phyloP scores from a whole-genome alignment of 2,113 vertebrate genomes.

The Ctenomys sociabilis region DNA sequence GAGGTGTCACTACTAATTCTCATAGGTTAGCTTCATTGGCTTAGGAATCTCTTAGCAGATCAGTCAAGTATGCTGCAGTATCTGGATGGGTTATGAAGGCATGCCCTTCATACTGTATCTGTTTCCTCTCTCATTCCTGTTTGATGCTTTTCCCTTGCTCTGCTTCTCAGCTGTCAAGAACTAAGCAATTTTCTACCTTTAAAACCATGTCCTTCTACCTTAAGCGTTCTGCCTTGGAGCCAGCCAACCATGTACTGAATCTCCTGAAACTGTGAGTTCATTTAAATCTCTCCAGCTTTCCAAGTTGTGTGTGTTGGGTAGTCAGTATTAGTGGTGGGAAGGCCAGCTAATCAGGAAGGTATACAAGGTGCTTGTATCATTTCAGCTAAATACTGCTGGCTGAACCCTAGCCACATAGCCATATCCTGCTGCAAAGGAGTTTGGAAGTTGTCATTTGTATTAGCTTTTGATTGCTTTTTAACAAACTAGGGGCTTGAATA shows the following conservation, averaged over 20 bases:
- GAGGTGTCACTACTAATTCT: background rate
- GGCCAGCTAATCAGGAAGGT: background rate
- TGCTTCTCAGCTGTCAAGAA: background rate
- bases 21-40: background rate
- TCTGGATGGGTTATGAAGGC: background rate
- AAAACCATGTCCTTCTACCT: background rate
- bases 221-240: background rate
- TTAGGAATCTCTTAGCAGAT: background rate
- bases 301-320: background rate
- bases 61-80: background rate
- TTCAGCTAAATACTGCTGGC: background rate
- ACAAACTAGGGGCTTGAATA: background rate
- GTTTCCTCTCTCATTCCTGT: background rate
- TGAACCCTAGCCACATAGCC: background rate
- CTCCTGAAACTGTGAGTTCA: background rate
- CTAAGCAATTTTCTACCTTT: background rate
- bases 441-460: background rate
- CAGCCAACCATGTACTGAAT: background rate
- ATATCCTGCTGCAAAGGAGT: background rate
- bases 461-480: background rate
- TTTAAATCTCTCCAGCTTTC: background rate
- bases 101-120: background rate
- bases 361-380: background rate
- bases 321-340: background rate
- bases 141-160: background rate